Conservation (phyloP, 2,888 invertebrate species). For the Macrophya alboannulata region DNA sequence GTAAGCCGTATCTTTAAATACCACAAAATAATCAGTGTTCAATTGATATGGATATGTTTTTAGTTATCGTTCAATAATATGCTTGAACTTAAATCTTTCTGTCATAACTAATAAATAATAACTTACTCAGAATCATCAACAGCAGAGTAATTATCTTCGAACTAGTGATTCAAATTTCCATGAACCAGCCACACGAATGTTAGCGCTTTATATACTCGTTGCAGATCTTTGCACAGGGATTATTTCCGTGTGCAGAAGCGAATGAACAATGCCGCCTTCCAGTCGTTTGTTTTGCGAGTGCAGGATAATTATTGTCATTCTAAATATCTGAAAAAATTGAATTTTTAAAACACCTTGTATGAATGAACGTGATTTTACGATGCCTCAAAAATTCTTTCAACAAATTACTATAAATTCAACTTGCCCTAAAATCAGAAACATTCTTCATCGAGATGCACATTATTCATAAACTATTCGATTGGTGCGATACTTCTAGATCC, state of each 20-base stretch:
- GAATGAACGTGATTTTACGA: neutral
- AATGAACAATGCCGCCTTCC: neutral
- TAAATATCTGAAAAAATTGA: neutral
- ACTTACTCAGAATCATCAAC: neutral
- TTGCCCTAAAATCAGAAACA: neutral
- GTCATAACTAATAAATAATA: neutral
- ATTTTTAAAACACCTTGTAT: too few relatives aligned
- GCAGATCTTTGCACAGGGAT: neutral
- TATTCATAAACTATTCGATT: neutral
- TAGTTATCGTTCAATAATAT: too few relatives aligned
- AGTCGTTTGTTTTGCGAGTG: neutral
- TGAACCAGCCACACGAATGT: neutral
- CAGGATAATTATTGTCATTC: neutral
- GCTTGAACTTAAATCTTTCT: too few relatives aligned
- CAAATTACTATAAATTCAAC: neutral
- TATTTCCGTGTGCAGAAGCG: neutral
- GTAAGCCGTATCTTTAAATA: too few relatives aligned
- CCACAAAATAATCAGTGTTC: too few relatives aligned
- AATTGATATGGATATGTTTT: too few relatives aligned
- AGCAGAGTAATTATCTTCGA: conserved; percentile 17
- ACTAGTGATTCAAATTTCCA: neutral
- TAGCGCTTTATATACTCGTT: neutral
- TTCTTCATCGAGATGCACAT: neutral
- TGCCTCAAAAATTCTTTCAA: neutral
- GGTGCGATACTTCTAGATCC: neutral